Percentiles rank a stretch among this genome's conserved stretches.
Evolutionary conservation across 2,888 invertebrate species (phyloP).

Genomic region (Dasypolia templi): DNA sequence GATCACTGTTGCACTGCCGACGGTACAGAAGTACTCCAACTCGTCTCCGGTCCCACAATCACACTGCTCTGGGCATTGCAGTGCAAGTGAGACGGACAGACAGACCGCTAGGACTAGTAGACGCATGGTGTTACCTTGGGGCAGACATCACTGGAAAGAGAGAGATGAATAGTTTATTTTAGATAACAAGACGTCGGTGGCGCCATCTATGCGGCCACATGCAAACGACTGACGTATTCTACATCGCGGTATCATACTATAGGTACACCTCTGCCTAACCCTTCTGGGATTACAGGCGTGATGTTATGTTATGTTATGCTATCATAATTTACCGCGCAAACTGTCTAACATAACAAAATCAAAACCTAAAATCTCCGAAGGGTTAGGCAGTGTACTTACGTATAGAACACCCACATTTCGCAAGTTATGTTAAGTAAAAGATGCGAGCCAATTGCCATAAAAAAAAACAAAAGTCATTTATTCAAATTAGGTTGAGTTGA

Average conservation of each 20-base stretch:
- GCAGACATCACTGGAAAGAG: conserved; percentile 36
- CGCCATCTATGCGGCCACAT: neutral
- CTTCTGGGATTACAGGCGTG: too few species aligned
- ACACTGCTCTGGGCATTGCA: conserved; percentile 27
- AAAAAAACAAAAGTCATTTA: too few species aligned
- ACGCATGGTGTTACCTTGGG: conserved; percentile 19
- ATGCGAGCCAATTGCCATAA: too few species aligned
- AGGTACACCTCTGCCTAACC: too few species aligned
- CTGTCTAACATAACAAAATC: too few species aligned
- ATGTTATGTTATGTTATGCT: too few species aligned
- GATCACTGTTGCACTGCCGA: neutral
- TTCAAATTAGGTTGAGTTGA: too few species aligned
- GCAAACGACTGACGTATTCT: neutral
- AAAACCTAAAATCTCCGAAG: too few species aligned
- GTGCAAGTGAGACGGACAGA: conserved; percentile 5
- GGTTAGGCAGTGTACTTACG: too few species aligned
- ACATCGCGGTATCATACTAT: neutral
- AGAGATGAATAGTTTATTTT: conserved; percentile 8
- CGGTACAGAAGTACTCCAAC: conserved; percentile 30
- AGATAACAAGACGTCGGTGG: neutral
- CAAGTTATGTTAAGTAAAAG: too few species aligned
- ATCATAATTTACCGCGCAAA: neutral
- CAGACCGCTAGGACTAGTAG: conserved; percentile 13
- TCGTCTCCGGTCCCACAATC: conserved; percentile 14
- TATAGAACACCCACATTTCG: too few species aligned